Conservation (phyloP, 2,797 vertebrate species). For the Paedocypris micromegethes region DNA sequence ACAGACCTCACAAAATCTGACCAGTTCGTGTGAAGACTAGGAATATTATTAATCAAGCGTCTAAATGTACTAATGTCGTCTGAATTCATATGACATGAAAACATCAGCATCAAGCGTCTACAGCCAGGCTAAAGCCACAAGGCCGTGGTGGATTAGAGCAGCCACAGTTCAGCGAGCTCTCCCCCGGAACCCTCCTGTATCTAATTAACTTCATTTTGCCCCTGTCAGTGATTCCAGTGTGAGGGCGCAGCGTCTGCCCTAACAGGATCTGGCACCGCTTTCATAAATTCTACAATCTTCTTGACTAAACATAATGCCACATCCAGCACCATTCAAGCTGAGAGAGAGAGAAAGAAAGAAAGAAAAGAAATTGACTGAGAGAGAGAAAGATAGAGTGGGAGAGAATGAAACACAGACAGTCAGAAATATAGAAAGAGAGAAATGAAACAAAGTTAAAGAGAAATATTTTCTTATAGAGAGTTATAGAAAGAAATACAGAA, state of each 20-base stretch:
- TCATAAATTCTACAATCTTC: constrained; percentile 41
- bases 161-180: constrained; percentile 50
- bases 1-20: constrained; percentile 16
- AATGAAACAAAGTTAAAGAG: too few relatives aligned
- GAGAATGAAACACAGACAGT: too few relatives aligned
- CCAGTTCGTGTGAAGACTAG: constrained; percentile 8
- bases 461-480: too few relatives aligned
- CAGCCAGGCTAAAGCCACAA: constrained; percentile 10
- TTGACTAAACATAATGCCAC: constrained; percentile 30
- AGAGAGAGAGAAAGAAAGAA: background rate
- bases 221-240: constrained; percentile 49
- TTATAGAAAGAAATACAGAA: too few relatives aligned
- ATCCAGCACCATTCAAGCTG: constrained; percentile 22
- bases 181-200: constrained; percentile 38
- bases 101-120: background rate
- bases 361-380: too few relatives aligned
- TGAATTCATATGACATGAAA: too few relatives aligned
- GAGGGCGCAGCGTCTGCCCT: constrained; percentile 27
- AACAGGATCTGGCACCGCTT: constrained; percentile 46
- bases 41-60: too few relatives aligned
- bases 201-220: constrained; percentile 55
- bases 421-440: too few relatives aligned
- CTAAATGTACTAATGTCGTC: too few relatives aligned
- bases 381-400: too few relatives aligned
- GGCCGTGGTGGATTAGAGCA: constrained; percentile 11